Evolutionary conservation across 2,888 invertebrate genomes (phyloP).

Genomic region (Folsomia manolachei): DNA sequence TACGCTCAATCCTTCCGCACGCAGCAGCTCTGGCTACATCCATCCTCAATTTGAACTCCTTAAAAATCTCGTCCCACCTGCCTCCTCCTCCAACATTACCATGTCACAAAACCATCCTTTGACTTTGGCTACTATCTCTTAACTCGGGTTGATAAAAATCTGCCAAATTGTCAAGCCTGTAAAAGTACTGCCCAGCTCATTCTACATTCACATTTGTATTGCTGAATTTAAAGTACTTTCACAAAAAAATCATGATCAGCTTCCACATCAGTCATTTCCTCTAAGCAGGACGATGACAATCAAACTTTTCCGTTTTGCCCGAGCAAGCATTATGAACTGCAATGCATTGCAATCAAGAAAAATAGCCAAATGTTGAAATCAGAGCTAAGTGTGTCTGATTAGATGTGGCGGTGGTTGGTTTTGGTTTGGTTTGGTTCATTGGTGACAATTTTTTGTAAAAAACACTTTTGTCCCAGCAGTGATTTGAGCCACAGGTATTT

Average conservation of each 20-base stretch:
- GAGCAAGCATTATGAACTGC: no score
- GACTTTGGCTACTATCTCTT: not conserved
- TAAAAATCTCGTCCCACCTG: conserved; percentile 22
- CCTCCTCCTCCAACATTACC: conserved; percentile 14
- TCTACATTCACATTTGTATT: no score
- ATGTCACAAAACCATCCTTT: conserved; percentile 20
- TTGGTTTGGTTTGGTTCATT: not conserved
- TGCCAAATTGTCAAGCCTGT: not conserved
- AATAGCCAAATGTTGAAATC: not conserved
- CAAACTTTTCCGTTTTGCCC: no score
- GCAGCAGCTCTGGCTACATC: conserved; percentile 22
- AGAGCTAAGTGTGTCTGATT: conserved; percentile 15
- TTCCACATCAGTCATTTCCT: not conserved
- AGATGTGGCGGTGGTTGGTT: not conserved
- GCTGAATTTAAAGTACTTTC: not conserved
- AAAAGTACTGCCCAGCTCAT: no score
- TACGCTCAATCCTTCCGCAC: conserved; percentile 32
- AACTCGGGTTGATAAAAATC: not conserved
- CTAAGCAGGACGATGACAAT: not conserved
- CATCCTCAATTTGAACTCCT: conserved; percentile 26
- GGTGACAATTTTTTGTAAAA: not conserved
- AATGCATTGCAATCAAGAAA: not conserved
- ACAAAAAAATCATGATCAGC: not conserved
- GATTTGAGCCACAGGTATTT: conserved; percentile 46
- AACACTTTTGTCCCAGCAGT: conserved; percentile 7